Conservation (phyloP, 2,113 vertebrate genomes). For the Oryzias javanicus region DNA sequence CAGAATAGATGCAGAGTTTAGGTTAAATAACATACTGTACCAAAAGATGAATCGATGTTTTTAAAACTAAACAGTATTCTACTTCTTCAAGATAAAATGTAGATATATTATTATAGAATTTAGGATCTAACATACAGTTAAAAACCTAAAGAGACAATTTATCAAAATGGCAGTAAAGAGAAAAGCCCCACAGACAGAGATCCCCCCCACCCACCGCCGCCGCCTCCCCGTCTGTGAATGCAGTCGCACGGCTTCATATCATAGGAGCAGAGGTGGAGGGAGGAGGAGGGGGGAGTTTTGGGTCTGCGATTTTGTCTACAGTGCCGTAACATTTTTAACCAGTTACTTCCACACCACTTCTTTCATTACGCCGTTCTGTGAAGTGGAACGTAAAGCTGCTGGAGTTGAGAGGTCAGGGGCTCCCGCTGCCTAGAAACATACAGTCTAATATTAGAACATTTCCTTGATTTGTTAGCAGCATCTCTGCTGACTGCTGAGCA, state of each 20-base stretch:
- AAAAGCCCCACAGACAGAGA: neutral
- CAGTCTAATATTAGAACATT: constrained; percentile 78
- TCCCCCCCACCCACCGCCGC: neutral
- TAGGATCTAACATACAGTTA: neutral
- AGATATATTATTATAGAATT: no score
- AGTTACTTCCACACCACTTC: constrained; percentile 67
- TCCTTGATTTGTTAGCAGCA: constrained; percentile 76
- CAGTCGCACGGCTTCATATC: constrained; percentile 25
- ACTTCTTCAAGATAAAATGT: no score
- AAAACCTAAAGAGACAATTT: neutral
- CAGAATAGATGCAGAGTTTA: no score
- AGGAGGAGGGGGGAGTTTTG: constrained; percentile 4
- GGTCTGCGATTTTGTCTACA: constrained; percentile 51
- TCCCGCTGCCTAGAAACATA: constrained; percentile 76
- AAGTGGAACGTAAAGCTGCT: constrained; percentile 63
- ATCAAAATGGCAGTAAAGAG: neutral
- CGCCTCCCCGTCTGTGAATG: neutral
- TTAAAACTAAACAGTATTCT: no score
- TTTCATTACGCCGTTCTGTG: constrained; percentile 71
- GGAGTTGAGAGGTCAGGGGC: constrained; percentile 72
- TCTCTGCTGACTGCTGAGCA: constrained; percentile 71
- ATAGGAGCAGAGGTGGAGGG: constrained; percentile 1
- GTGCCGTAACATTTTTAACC: constrained; percentile 54
- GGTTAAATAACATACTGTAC: no score
- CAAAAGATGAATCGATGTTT: no score